Percentiles rank a stretch among this genome's conserved stretches.
Evolutionary conservation across 2,888 invertebrate species (phyloP).

Genomic region (Lysandra bellargus): DNA sequence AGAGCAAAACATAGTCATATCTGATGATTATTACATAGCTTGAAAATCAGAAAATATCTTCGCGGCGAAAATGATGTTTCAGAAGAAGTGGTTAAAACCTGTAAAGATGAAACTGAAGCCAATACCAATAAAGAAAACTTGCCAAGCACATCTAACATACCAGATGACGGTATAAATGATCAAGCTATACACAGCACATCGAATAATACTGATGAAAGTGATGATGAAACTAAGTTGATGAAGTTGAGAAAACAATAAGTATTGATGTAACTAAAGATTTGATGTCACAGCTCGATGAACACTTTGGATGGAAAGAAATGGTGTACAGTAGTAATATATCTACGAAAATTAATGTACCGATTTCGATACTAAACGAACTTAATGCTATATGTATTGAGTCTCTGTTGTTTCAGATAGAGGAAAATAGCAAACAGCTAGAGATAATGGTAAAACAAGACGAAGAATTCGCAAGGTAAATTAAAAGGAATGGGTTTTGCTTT

Average conservation of each 20-base stretch:
- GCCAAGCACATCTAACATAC: conserved; percentile 37
- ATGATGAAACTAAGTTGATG: conserved; percentile 38
- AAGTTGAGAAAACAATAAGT: conserved; percentile 55
- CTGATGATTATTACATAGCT: conserved; percentile 83
- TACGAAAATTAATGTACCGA: conserved; percentile 84
- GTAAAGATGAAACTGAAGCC: conserved; percentile 28
- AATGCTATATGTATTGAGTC: conserved; percentile 88
- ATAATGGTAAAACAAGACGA: conserved; percentile 84
- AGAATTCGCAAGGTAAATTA: conserved; percentile 80
- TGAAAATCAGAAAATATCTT: conserved; percentile 73
- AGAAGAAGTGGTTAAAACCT: conserved; percentile 35
- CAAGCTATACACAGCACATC: conserved; percentile 35
- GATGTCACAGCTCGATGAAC: conserved; percentile 81
- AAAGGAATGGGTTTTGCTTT: neutral
- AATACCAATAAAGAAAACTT: conserved; percentile 33
- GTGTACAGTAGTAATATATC: conserved; percentile 76
- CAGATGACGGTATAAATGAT: conserved; percentile 32
- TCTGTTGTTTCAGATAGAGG: conserved; percentile 83
- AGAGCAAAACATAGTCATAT: conserved; percentile 82
- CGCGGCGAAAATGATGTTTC: conserved; percentile 51
- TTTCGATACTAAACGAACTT: conserved; percentile 83
- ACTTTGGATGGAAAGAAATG: conserved; percentile 80
- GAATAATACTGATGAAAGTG: conserved; percentile 34
- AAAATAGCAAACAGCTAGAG: conserved; percentile 77
- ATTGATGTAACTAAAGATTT: conserved; percentile 83